Percentiles rank a stretch among this genome's conserved stretches.
These are phyloP conservation scores for Netelia fuscicornis DNA, from an alignment of 2,888 invertebrate species.

Conservation along the genomic window DNA sequence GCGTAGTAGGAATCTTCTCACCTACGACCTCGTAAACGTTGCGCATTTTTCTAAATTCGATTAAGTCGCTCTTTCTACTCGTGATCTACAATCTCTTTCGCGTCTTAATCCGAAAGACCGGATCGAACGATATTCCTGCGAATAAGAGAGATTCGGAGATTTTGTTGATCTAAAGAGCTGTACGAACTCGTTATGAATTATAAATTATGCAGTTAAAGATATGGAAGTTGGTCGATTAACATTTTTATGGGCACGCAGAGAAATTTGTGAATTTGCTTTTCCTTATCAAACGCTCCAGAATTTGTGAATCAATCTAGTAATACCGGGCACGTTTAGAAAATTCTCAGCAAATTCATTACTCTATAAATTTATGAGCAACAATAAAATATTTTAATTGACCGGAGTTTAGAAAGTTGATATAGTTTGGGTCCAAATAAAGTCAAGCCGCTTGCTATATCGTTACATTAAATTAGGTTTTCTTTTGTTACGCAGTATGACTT, in stretches of 20 bases:
- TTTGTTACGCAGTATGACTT: too few relatives aligned
- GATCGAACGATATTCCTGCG: constrained; percentile 21
- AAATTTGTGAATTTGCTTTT: background rate
- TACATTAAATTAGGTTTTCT: too few relatives aligned
- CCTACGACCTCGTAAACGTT: constrained; percentile 68
- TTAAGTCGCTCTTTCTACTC: background rate
- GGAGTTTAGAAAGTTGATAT: too few relatives aligned
- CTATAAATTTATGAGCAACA: too few relatives aligned
- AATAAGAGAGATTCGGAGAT: constrained; percentile 8
- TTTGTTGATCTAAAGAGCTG: background rate
- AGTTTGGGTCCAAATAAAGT: too few relatives aligned
- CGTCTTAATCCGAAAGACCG: constrained; percentile 10
- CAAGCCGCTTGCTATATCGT: too few relatives aligned
- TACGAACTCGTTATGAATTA: constrained; percentile 4
- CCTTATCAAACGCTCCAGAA: background rate
- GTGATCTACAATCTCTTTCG: constrained; percentile 9
- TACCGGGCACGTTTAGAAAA: background rate
- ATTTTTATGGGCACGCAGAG: background rate
- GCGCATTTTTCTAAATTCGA: background rate
- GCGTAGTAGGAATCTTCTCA: constrained; percentile 69
- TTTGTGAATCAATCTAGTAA: background rate
- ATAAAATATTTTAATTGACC: too few relatives aligned
- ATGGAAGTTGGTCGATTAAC: constrained; percentile 16
- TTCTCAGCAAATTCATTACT: background rate
- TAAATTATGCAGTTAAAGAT: background rate